Evolutionary conservation across 1,140 invertebrate species (phyloP), one percentile per base, ranked within the genome.

Genomic region (Leptonema lineaticorne): DNA sequence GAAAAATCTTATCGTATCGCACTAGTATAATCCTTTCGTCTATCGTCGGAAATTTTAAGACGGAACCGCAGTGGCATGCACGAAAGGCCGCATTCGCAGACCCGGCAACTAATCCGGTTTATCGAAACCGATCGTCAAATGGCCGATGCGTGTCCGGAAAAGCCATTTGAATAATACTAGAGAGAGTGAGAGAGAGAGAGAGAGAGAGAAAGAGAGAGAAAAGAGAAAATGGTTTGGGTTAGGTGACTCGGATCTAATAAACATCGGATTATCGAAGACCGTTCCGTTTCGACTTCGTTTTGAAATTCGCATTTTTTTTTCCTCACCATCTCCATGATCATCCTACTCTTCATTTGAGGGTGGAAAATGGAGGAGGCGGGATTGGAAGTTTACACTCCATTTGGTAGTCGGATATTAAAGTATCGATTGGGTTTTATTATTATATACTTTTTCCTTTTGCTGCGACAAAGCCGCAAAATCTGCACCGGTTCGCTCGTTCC

Each of bases 231-330:
- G n/a, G n/a, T n/a, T n/a, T n/a, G n/a, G n/a, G n/a, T n/a, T n/a
- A n/a, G n/a, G n/a, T n/a, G n/a, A 66, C 48, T 41, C 63, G 53
- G 45, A 66, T 66, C 63, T 57, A 66, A 66, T 66, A 66, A 66
- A 66, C 53, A 66, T 66, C 46, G 63, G 63, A 66, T 66, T 56
- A 53, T 53, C 46, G 53, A 33, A 57, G 27, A 22, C 48, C n/a
- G 30, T 14, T 33, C 45, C 33, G 1, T 37, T 2, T 20, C 45
- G 20, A 24, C 20, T 45, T 37, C 45, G 7, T 45, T 9, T 37
- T n/a, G 45, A 45, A 41, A 26, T 46, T 18, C 28, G 5, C 26
- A 22, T 1, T 18, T 26, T 45, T 6, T 45, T 41, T 27, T 63
- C 59, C 24, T 45, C 41, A 6, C 41, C 30, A 8, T 46, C 46